Evolutionary conservation across 2,113 vertebrate species (phyloP).

Genomic region (Pseudopipra pipra): DNA sequence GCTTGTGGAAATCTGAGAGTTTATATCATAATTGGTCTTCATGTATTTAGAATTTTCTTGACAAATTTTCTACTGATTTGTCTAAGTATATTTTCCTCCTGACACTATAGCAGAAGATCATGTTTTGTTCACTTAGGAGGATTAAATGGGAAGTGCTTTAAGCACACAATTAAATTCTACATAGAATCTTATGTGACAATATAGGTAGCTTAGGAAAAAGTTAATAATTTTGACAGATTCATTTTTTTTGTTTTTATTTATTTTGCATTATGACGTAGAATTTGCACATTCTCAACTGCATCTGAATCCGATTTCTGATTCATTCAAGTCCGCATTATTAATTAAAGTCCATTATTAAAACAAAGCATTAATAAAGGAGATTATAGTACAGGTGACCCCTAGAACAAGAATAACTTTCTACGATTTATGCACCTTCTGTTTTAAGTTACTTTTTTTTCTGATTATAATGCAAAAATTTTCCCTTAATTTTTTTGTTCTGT

Average conservation of each 20-base stretch:
- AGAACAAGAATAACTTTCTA: not conserved
- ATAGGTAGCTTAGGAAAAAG: not conserved
- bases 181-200: not conserved
- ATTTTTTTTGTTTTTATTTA: not conserved
- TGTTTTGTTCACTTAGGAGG: not conserved
- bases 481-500: not conserved
- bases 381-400: not conserved
- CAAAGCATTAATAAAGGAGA: not conserved
- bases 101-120: not conserved
- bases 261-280: not conserved
- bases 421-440: not conserved
- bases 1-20: not conserved
- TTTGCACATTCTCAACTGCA: not conserved
- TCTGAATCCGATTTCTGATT: not conserved
- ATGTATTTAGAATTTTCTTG: not conserved
- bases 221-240: not conserved
- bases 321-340: not conserved
- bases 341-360: not conserved
- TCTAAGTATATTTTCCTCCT: not conserved
- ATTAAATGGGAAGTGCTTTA: not conserved
- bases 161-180: not conserved
- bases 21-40: not conserved
- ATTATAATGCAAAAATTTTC: not conserved
- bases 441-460: not conserved
- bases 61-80: not conserved